phyloP scores from a whole-genome alignment of 2,888 invertebrate species.

The Invenusta paracnida region DNA sequence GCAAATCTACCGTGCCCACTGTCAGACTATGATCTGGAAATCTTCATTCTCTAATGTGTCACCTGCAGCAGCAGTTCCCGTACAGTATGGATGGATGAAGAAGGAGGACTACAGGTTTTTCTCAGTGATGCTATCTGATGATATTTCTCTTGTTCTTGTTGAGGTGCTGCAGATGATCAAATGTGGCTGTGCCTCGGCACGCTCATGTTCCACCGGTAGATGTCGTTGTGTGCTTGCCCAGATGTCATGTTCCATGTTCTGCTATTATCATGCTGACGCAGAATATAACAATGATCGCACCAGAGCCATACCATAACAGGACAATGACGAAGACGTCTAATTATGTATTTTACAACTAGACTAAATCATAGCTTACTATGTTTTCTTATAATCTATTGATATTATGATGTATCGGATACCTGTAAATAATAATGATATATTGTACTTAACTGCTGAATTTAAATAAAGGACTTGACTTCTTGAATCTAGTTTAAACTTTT shows the following conservation, averaged over 20 bases:
- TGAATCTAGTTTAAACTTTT: background rate
- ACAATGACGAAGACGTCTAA: background rate
- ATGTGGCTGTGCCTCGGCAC: constrained; percentile 14
- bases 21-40: constrained; percentile 16
- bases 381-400: background rate
- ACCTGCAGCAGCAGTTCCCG: constrained; percentile 17
- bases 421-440: background rate
- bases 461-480: background rate
- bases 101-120: background rate
- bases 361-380: background rate
- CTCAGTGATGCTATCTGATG: background rate
- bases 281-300: background rate
- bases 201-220: constrained; percentile 8
- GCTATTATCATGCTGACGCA: background rate
- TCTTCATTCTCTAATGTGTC: background rate
- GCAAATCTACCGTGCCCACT: constrained; percentile 13
- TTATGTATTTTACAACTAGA: background rate
- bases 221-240: constrained; percentile 11
- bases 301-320: background rate
- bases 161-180: constrained; percentile 32
- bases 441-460: background rate
- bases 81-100: constrained; percentile 29
- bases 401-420: background rate
- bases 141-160: constrained; percentile 10
- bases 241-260: constrained; percentile 15